Base-by-base conservation (phyloP, 2,797 vertebrate species). In the Phalanger gymnotis region DNA sequence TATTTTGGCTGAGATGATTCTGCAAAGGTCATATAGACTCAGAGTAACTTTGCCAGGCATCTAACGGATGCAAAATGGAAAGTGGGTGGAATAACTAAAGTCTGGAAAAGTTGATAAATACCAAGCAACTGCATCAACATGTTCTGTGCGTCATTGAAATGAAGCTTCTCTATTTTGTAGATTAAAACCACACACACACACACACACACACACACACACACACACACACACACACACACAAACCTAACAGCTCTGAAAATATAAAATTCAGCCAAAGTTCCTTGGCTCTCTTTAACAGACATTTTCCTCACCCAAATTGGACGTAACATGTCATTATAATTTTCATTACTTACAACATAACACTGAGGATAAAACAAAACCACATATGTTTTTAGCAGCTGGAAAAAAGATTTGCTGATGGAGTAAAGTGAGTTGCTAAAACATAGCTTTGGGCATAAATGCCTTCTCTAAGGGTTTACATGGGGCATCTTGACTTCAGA, bases 331-430 rank as follows among this genome's bases (percentile, higher is more conserved):
- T 90, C 92, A 90, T 92, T 96, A 96, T 95, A 92, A 97, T 96
- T 98, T 96, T 97, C 91, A 94, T 94, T 96, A 96, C 94, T 97
- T 96, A 96, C 92, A 97, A 94, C 11, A 40, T 22, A 97, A 93
- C n/a, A 73, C 95, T 97, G 97, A 91, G 96, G 95, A 94, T 96
- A 96, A 95, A 98, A 93, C 90, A 95, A 98, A 98, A 93, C 93
- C 22, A 91, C 53, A 56, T 92, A 94, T 54, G 55, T 95, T 96
- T 96, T 91, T 2, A 73, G 96, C 90, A 96, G 95, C 92, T 98
- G 97, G 94, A 91, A 97, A 96, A 73, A 95, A 97, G 96, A 92
- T 57, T 94, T 47, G 81, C 87, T 94, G 96, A 95, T 25, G 53
- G 54, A 81, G 95, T 1, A 25, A 97, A 98, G 93, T 94, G 96